phyloP scores from a whole-genome alignment of 2,888 invertebrate species.

The Epirrita christyi region DNA sequence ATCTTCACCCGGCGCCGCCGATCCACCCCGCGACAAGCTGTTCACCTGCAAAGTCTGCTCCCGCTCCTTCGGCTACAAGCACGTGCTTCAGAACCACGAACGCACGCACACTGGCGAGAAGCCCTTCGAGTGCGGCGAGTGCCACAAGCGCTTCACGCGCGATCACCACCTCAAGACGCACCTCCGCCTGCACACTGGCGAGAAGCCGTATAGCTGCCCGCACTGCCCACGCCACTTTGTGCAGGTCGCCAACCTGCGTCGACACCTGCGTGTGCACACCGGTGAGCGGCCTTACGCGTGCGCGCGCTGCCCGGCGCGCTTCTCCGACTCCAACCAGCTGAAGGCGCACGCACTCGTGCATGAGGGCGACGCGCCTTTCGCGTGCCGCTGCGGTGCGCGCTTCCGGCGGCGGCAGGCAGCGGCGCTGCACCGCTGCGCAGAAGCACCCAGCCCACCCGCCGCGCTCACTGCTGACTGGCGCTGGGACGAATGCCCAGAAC shows the following conservation, averaged over 20 bases:
- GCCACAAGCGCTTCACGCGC: constrained; percentile 95
- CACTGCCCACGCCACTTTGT: constrained; percentile 97
- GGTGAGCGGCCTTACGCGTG: constrained; percentile 96
- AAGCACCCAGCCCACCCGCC: constrained; percentile 76
- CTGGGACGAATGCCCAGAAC: constrained; percentile 88
- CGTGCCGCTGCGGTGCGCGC: constrained; percentile 91
- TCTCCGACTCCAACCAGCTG: constrained; percentile 96
- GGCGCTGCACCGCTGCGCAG: constrained; percentile 91
- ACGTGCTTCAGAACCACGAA: constrained; percentile 97
- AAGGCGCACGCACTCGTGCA: constrained; percentile 96
- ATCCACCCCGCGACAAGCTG: constrained; percentile 89
- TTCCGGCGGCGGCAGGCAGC: constrained; percentile 96
- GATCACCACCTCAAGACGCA: constrained; percentile 98
- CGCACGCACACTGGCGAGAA: constrained; percentile 98
- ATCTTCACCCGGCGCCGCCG: constrained; percentile 78
- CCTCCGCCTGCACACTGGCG: constrained; percentile 96
- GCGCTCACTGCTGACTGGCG: constrained; percentile 72
- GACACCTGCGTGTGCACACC: constrained; percentile 95
- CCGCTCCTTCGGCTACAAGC: constrained; percentile 96
- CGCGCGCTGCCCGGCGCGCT: constrained; percentile 92
- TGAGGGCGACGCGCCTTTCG: constrained; percentile 95
- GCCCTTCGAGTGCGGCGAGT: constrained; percentile 96
- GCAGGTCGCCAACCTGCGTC: constrained; percentile 95
- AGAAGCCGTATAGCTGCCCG: constrained; percentile 96
- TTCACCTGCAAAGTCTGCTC: constrained; percentile 95